Evolutionary conservation across 1,140 invertebrate genomes (phyloP).

Genomic region (Bombus confusus): DNA sequence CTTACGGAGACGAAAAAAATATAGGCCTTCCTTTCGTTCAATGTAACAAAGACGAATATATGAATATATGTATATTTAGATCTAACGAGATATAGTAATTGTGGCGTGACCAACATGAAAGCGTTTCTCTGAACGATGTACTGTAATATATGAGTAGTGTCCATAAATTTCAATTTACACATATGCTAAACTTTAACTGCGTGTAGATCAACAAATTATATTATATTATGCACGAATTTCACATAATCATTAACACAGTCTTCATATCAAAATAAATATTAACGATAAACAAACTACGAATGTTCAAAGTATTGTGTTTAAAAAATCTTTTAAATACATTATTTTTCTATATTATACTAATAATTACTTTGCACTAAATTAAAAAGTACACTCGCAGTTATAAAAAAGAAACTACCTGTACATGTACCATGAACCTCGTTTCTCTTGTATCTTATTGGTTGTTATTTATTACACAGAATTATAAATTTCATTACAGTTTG

Average conservation of each 20-base stretch:
- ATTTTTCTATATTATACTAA: neutral
- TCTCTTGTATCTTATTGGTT: neutral
- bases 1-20: slow-evolving; percentile 25
- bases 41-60: slow-evolving; percentile 43
- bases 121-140: slow-evolving; percentile 35
- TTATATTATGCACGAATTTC: slow-evolving; percentile 35
- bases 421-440: neutral
- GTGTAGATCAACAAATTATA: slow-evolving; percentile 50
- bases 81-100: slow-evolving; percentile 35
- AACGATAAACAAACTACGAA: neutral
- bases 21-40: slow-evolving; percentile 62
- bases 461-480: neutral
- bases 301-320: neutral
- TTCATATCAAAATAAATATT: slow-evolving; percentile 32
- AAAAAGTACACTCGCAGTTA: neutral
- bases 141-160: slow-evolving; percentile 53
- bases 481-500: neutral
- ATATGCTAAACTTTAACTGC: slow-evolving; percentile 14
- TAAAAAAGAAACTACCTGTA: neutral
- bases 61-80: slow-evolving; percentile 47
- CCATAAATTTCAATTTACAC: neutral
- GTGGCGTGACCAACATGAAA: slow-evolving; percentile 54
- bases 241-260: slow-evolving; percentile 45
- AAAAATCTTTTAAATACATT: neutral
- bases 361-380: neutral